Evolutionary conservation across 2,888 invertebrate species (phyloP), one percentile per base, ranked within the genome.

Genomic region (Plebejus anna): DNA sequence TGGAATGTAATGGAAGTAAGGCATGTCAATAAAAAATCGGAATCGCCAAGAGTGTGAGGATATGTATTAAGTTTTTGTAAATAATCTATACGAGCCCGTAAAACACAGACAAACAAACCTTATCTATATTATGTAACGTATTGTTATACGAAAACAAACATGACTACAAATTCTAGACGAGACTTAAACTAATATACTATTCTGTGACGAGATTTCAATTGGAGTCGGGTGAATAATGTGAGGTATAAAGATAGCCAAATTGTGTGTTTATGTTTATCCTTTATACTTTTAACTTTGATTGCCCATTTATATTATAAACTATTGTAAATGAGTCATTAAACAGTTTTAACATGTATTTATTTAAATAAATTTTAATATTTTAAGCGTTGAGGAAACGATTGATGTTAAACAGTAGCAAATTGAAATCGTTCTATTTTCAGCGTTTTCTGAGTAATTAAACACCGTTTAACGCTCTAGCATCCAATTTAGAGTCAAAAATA

Each of bases 301-400:
- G 36, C 36, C 32, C 66, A 32, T 66, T 32, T 36, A 66, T 66
- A 32, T 66, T 66, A 36, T 66, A 32, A 66, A 66, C 66, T 66
- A 66, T 66, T 66, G 66, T 66, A 66, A 32, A 36, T 66, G 36
- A 66, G 66, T 13, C 66, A 66, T 66, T 66, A 32, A 66, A 66
- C 13, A 13, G 1, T 4, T 66, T 66, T 66, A 66, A 36, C 66
- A 36, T 36, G 66, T 66, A 32, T 66, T 32, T 11, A 66, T 66
- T 66, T 66, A 66, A 42, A 71, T 71, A 71, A 71, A 71, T 71
- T 42, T 71, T 22, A 71, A 71, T 71, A 71, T 71, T 22, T 70
- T 70, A 42, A 70, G n/a, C 42, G 38, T 42, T 9, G 38, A 71
- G 71, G 42, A 66, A 66, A 66, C 32, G 32, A 32, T 36, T 28